Evolutionary conservation across 2,797 vertebrate genomes (phyloP), one percentile per base, ranked within the genome.

Genomic region (Darevskia mixta): DNA sequence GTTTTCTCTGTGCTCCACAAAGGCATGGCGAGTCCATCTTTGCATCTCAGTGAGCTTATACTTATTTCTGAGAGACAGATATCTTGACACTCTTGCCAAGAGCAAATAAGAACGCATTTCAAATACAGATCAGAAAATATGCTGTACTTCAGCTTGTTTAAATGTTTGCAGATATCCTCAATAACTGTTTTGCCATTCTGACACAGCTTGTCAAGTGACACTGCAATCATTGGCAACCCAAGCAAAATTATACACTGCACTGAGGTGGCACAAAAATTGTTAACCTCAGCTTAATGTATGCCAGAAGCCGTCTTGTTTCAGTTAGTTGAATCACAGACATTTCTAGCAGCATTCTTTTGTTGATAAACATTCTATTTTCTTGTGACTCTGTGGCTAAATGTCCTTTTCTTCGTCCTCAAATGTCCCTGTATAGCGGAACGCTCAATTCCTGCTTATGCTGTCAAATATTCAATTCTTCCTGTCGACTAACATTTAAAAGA

Each of bases 401-500:
- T 88, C 41, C 23, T 90, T 88, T 83, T 83, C 81, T 83, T 83
- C 81, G 69, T 75, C 41, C 58, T 81, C 66, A 81, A 27, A 75
- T 64, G 41, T 72, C 25, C 23, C 38, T 73, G 45, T 35, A 61
- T 38, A 49, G 4, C n/a, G 18, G 43, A 79, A 86, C 4, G 82
- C 41, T 88, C 38, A 78, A 41, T 91, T 85, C 69, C n/a, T 75
- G 82, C 0, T 0, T 76, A 64, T 2, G 10, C 35, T 92, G 86
- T 90, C 90, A 91, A 89, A 83, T 86, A 89, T 77, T 4, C 83
- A 92, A 88, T 86, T 87, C 76, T 80, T 89, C 86, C 32, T 86
- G 86, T 25, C 49, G 91, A 78, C 41, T 89, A 79, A 80, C 55
- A 89, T 86, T 89, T 82, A 78, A 87, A 87, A 92, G 15, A 82